Evolutionary conservation across 2,888 invertebrate species (phyloP).

Genomic region (Stenotaenia linearis): DNA sequence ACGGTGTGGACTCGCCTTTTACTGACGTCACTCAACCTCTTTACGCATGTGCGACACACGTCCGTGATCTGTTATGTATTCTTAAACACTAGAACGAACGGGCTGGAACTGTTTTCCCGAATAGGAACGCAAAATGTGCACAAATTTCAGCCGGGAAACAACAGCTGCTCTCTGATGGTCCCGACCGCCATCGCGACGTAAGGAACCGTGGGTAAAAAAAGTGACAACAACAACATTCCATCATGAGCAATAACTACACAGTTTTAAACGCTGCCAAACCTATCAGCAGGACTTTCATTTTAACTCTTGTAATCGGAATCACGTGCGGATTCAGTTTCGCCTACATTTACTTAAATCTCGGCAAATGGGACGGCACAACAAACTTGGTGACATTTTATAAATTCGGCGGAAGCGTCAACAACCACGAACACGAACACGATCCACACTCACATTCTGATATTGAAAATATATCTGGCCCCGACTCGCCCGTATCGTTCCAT

Average conservation of each 20-base stretch:
- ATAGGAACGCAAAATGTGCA: not conserved
- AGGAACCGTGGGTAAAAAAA: too few species aligned
- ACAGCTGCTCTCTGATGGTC: not conserved
- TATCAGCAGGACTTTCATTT: constrained; percentile 61
- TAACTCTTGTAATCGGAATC: constrained; percentile 66
- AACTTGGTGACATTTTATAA: constrained; percentile 28
- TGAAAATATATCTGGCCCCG: constrained; percentile 46
- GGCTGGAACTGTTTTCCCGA: not conserved
- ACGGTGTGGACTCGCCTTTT: too few species aligned
- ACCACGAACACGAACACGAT: constrained; percentile 41
- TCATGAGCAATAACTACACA: not conserved
- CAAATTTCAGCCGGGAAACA: not conserved
- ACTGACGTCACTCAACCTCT: too few species aligned
- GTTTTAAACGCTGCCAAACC: not conserved
- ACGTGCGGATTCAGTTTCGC: constrained; percentile 71
- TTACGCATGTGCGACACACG: too few species aligned
- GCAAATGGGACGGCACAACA: constrained; percentile 38
- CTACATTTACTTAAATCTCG: constrained; percentile 58
- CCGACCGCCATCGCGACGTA: not conserved
- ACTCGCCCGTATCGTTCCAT: constrained; percentile 52
- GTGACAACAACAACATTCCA: too few species aligned
- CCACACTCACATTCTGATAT: constrained; percentile 45
- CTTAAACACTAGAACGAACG: too few species aligned
- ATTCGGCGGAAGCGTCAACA: constrained; percentile 35
- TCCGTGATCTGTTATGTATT: too few species aligned